Percentiles rank a stretch among this genome's conserved stretches.
Conservation (phyloP, 2,888 invertebrate species). For the Sinelater perroti region DNA sequence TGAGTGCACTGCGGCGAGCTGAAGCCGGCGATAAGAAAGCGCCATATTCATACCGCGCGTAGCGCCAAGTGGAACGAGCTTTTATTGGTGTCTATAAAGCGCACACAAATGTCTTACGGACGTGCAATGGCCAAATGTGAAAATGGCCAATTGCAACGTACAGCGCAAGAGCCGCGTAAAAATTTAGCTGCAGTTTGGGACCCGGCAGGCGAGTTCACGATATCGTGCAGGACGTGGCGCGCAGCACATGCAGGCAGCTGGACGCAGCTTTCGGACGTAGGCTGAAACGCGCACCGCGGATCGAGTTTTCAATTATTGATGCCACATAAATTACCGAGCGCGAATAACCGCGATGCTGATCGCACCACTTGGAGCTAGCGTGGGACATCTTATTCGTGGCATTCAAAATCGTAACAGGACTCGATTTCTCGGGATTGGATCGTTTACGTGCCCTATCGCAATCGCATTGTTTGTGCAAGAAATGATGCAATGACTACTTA, state of each 20-base stretch:
- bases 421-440: too few relatives aligned
- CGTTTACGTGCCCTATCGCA: too few relatives aligned
- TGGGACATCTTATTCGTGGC: too few relatives aligned
- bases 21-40: constrained; percentile 8
- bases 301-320: background rate
- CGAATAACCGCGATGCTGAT: too few relatives aligned
- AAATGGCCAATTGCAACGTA: constrained; percentile 29
- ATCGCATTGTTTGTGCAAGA: too few relatives aligned
- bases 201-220: constrained; percentile 38
- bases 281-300: background rate
- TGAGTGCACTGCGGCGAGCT: constrained; percentile 4
- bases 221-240: constrained; percentile 36
- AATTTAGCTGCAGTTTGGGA: constrained; percentile 40
- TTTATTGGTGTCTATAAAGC: constrained; percentile 23
- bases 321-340: constrained; percentile 5
- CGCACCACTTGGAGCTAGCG: too few relatives aligned
- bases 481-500: too few relatives aligned
- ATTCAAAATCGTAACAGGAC: too few relatives aligned
- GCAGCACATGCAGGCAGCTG: background rate
- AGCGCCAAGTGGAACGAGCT: constrained; percentile 16
- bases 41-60: background rate
- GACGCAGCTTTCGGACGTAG: constrained; percentile 9
- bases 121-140: constrained; percentile 26
- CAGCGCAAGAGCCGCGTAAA: constrained; percentile 29
- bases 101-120: constrained; percentile 20